phyloP scores from a whole-genome alignment of 2,888 invertebrate genomes.

The Drosophila ochracea region DNA sequence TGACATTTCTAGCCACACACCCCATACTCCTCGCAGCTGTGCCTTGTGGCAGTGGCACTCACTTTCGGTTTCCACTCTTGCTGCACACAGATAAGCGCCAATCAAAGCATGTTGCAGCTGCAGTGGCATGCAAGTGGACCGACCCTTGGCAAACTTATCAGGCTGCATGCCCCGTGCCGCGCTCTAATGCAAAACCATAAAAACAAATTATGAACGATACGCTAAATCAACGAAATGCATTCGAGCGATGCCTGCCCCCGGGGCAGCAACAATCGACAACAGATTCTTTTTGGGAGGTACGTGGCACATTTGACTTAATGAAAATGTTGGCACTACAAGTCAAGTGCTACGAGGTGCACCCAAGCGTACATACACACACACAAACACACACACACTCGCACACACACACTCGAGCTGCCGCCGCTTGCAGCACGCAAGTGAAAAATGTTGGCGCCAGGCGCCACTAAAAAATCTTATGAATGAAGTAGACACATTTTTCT shows the following conservation, averaged over 20 bases:
- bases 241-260: slow-evolving; percentile 42
- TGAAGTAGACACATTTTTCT: slow-evolving; percentile 77
- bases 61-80: slow-evolving; percentile 48
- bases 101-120: slow-evolving; percentile 30
- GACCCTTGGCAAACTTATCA: slow-evolving; percentile 43
- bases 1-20: slow-evolving; percentile 45
- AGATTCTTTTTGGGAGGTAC: slow-evolving; percentile 58
- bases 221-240: slow-evolving; percentile 79
- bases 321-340: slow-evolving; percentile 84
- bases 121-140: neutral
- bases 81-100: slow-evolving; percentile 46
- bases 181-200: slow-evolving; percentile 81
- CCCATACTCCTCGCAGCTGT: neutral
- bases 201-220: slow-evolving; percentile 83
- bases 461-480: slow-evolving; percentile 81
- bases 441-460: slow-evolving; percentile 82
- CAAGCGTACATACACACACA: slow-evolving; percentile 54
- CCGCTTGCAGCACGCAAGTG: slow-evolving; percentile 73
- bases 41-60: slow-evolving; percentile 17
- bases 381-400: slow-evolving; percentile 1
- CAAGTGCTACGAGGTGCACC: slow-evolving; percentile 83
- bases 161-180: slow-evolving; percentile 29
- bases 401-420: slow-evolving; percentile 43
- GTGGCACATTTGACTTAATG: slow-evolving; percentile 81
- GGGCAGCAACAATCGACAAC: slow-evolving; percentile 26